phyloP scores from a whole-genome alignment of 2,113 vertebrate genomes.

The Oryzias curvinotus region DNA sequence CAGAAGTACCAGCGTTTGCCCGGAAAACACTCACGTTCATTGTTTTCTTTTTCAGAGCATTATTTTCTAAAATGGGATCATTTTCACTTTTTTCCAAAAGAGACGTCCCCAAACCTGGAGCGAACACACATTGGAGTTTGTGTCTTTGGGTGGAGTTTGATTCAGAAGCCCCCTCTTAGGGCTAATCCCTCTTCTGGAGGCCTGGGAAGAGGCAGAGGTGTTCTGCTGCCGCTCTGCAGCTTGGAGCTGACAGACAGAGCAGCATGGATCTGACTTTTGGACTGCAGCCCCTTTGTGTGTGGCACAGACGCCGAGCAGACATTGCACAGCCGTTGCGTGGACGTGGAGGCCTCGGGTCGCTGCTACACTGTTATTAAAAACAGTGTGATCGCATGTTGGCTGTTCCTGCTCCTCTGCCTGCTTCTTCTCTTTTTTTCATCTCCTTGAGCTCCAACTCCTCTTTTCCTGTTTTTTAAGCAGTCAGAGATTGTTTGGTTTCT shows the following conservation, averaged over 20 bases:
- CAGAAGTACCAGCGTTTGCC: neutral
- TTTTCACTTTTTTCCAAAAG: no score
- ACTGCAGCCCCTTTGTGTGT: conserved; percentile 57
- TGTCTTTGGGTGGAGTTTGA: neutral
- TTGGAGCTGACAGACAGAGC: conserved; percentile 67
- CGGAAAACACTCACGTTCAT: no score
- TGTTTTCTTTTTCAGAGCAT: no score
- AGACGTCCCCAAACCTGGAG: no score
- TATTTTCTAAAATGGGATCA: no score
- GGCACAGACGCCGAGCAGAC: conserved; percentile 77
- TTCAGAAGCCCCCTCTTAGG: neutral
- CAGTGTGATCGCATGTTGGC: conserved; percentile 78
- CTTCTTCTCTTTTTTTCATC: conserved; percentile 65
- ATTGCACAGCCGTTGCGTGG: conserved; percentile 80
- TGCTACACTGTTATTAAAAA: conserved; percentile 76
- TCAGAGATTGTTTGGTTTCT: conserved; percentile 4
- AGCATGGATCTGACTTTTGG: conserved; percentile 66
- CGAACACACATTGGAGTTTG: no score
- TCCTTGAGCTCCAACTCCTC: conserved; percentile 50
- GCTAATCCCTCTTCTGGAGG: conserved; percentile 3
- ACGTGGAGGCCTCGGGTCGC: conserved; percentile 73
- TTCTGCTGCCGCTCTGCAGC: conserved; percentile 42
- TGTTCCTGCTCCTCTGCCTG: conserved; percentile 65
- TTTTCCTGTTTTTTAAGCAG: conserved; percentile 49
- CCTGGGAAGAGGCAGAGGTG: conserved; percentile 41